These are phyloP conservation scores for Discoglossus pictus DNA, from an alignment of 2,797 vertebrate genomes.

Conservation along the genomic window DNA sequence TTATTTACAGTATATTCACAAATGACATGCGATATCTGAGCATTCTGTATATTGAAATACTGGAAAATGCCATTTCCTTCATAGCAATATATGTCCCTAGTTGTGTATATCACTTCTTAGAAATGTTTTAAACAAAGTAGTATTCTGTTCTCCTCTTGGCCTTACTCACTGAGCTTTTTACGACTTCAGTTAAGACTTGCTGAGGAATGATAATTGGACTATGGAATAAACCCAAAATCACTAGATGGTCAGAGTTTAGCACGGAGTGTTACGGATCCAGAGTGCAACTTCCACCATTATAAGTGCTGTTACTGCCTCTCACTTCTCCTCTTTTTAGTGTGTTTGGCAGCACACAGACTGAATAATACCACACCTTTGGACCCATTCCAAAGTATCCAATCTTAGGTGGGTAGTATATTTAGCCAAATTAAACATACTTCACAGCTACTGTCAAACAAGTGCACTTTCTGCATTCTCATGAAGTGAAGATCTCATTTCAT, in stretches of 20 bases:
- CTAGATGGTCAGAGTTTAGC: background rate
- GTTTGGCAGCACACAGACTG: conserved; percentile 48
- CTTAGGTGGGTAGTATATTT: conserved; percentile 39
- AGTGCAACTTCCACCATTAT: background rate
- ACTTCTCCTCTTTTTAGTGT: background rate
- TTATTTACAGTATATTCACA: too few relatives aligned
- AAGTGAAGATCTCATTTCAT: background rate
- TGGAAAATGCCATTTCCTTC: too few relatives aligned
- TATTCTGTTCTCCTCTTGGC: conserved; percentile 2
- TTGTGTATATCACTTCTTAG: background rate
- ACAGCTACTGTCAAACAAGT: conserved; percentile 46
- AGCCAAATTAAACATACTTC: conserved; percentile 41
- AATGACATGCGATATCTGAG: too few relatives aligned
- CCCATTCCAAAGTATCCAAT: conserved; percentile 50
- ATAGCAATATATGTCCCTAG: too few relatives aligned
- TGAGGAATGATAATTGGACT: background rate
- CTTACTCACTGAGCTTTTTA: background rate
- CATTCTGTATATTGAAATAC: too few relatives aligned
- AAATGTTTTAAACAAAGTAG: background rate
- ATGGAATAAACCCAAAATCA: conserved; percentile 1
- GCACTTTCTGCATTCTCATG: conserved; percentile 31
- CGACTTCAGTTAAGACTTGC: conserved; percentile 10
- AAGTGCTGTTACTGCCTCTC: conserved; percentile 2
- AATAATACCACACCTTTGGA: conserved; percentile 54
- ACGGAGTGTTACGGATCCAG: background rate